phyloP scores from a whole-genome alignment of 2,888 invertebrate genomes.

The Papilio gigon region DNA sequence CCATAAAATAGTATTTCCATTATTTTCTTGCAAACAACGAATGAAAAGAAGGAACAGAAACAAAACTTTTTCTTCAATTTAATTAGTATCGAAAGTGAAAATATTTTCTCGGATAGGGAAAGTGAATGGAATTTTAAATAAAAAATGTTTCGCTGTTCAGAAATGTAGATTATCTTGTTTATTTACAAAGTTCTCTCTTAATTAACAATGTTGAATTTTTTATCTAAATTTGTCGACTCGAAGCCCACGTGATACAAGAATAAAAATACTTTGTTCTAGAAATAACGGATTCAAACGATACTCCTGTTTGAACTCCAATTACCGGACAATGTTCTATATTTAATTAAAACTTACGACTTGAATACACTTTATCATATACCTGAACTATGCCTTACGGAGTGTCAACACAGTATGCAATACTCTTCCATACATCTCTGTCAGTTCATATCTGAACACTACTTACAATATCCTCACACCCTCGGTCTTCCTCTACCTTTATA shows the following conservation, averaged over 20 bases:
- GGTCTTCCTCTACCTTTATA: too few species aligned
- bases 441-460: too few species aligned
- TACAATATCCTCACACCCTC: too few species aligned
- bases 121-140: conserved; percentile 23
- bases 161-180: conserved; percentile 28
- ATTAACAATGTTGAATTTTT: conserved; percentile 26
- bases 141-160: conserved; percentile 23
- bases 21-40: conserved; percentile 26
- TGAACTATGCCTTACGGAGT: too few species aligned
- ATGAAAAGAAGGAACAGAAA: conserved; percentile 23
- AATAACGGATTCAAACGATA: background rate
- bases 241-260: background rate
- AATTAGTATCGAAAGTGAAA: conserved; percentile 29
- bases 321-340: too few species aligned
- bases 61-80: conserved; percentile 13
- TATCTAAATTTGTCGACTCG: conserved; percentile 1
- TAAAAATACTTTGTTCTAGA: background rate
- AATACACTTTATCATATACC: too few species aligned
- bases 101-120: conserved; percentile 18
- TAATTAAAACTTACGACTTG: too few species aligned
- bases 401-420: too few species aligned
- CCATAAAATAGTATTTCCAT: conserved; percentile 27
- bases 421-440: too few species aligned
- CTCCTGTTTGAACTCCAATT: too few species aligned
- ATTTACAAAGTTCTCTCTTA: conserved; percentile 5